Base-by-base conservation (phyloP, 2,888 invertebrate genomes). In the Homarus gammarus region DNA sequence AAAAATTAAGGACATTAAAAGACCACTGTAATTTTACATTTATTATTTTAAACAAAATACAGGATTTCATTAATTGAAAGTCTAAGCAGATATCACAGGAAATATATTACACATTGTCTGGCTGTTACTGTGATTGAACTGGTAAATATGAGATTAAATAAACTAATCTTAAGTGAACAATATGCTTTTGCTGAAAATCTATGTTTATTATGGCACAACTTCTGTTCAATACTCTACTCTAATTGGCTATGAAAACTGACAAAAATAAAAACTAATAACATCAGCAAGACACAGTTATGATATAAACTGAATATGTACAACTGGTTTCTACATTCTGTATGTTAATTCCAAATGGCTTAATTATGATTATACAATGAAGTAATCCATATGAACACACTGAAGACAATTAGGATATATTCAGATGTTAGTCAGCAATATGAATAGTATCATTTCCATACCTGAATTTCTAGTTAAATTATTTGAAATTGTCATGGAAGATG, bases 31-130 rank as follows among this genome's bases (percentile, higher is more conserved):
- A 36, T 36, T 75, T 75, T 75, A 40, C n/a, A 3, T 51, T 56
- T 27, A 51, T 79, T 78, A 78, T 78, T 78, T 79, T 79, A 79
- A 79, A 79, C 61, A 79, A 79, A 79, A 79, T 79, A 79, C 79
- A 79, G 36, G 33, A 56, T 79, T 22, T 22, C 61, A 56, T 79
- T n/a, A 56, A 40, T 18, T 27, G 36, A 56, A 78, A 56, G 31
- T 38, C 18, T 73, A 49, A 33, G n/a, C 33, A 79, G n/a, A 79
- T 79, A 79, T 79, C 79, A 79, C 79, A 79, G 79, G 79, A 73
- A 73, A 73, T 2, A 33, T 40, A 73, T 40, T 73, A 38, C 36
- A 73, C 56, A 56, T 1, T 56, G 44, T 31, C 31, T 72, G 38
- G 33, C 22, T 10, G 31, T 22, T 36, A 72, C 72, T 73, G 31